These are phyloP conservation scores for Rhopalosiphum nymphaeae DNA, from an alignment of 2,888 invertebrate genomes.

Conservation along the genomic window DNA sequence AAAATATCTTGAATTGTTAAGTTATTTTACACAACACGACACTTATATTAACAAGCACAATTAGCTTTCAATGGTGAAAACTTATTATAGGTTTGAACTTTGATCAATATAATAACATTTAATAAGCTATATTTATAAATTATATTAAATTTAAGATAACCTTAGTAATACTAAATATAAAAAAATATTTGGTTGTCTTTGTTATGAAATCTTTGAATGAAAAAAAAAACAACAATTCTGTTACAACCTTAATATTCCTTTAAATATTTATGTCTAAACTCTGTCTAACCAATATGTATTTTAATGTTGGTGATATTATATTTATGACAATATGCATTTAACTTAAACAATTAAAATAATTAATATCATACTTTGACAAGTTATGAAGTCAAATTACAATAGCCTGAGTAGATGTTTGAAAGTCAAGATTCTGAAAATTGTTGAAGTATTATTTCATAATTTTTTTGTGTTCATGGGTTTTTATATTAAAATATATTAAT, in stretches of 20 bases:
- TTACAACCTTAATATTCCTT: not conserved
- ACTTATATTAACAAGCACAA: not conserved
- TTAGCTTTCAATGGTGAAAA: not conserved
- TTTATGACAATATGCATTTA: not conserved
- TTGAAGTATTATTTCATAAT: not conserved
- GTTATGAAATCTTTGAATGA: not conserved
- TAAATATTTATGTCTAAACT: not conserved
- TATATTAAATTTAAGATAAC: not conserved
- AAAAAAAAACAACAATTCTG: not conserved
- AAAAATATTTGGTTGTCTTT: not conserved
- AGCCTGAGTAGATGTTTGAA: not conserved
- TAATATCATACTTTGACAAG: not conserved
- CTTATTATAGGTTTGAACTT: not conserved
- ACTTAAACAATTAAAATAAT: not conserved
- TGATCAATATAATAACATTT: not conserved
- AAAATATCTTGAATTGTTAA: not conserved
- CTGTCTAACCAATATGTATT: not conserved
- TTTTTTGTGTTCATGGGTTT: not conserved
- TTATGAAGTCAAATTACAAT: not conserved
- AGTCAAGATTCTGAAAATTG: not conserved
- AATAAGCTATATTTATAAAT: not conserved
- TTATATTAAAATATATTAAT: not conserved
- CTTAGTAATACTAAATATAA: not conserved
- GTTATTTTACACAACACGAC: not conserved
- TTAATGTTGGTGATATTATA: not conserved